phyloP scores from a whole-genome alignment of 2,113 vertebrate genomes.

The Ahaetulla prasina region DNA sequence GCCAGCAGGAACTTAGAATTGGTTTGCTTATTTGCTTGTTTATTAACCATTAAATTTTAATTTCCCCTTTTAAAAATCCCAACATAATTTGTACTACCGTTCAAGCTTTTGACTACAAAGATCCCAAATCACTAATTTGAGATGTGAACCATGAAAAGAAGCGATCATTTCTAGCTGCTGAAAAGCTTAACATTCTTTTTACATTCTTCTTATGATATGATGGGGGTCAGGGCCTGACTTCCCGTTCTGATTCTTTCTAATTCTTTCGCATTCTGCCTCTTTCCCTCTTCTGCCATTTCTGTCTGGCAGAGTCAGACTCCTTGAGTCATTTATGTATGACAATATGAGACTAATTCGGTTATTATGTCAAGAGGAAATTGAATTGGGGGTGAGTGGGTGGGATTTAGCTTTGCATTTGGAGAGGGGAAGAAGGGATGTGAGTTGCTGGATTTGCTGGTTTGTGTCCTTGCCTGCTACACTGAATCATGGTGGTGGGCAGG shows the following conservation, averaged over 20 bases:
- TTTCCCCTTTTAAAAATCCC: not conserved
- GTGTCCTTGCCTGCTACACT: constrained; percentile 66
- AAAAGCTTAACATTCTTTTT: constrained; percentile 59
- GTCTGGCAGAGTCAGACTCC: constrained; percentile 48
- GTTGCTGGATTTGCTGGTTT: constrained; percentile 51
- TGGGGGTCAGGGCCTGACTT: constrained; percentile 55
- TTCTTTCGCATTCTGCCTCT: constrained; percentile 44
- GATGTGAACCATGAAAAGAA: constrained; percentile 36
- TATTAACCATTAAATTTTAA: too few relatives aligned
- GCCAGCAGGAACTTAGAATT: too few relatives aligned
- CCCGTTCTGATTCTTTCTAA: constrained; percentile 57
- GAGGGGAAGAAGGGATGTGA: constrained; percentile 22
- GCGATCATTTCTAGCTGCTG: constrained; percentile 7
- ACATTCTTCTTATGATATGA: constrained; percentile 45
- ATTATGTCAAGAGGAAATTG: constrained; percentile 76
- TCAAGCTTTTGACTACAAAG: not conserved
- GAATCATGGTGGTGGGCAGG: constrained; percentile 65
- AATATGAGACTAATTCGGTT: constrained; percentile 70
- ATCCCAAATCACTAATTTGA: not conserved
- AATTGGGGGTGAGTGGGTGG: constrained; percentile 68
- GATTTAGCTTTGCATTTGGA: constrained; percentile 62
- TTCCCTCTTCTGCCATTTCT: constrained; percentile 16
- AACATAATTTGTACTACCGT: not conserved
- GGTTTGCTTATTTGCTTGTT: too few relatives aligned
- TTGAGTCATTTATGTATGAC: constrained; percentile 72